A percentile compares a stretch with the other conserved stretches of the same genome.
phyloP scores from a whole-genome alignment of 2,113 vertebrate species.

The Vicugna pacos region DNA sequence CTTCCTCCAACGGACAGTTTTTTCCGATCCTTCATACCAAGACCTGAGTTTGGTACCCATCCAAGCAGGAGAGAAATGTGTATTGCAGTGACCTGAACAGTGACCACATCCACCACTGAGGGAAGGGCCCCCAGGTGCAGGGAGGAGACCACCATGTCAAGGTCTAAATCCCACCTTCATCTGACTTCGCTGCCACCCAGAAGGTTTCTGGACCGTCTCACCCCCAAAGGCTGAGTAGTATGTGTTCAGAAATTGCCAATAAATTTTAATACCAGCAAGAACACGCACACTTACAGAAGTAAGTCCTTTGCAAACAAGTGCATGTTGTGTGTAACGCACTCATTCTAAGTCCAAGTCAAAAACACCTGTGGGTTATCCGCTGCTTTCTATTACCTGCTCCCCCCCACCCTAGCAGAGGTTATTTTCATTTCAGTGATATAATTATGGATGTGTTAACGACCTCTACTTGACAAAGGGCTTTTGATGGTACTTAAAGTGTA shows the following conservation, averaged over 20 bases:
- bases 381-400: not conserved
- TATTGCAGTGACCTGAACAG: too few species aligned
- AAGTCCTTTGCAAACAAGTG: not conserved
- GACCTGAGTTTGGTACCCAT: too few species aligned
- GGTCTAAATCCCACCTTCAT: too few species aligned
- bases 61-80: too few species aligned
- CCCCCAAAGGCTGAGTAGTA: not conserved
- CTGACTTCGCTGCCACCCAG: too few species aligned
- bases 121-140: too few species aligned
- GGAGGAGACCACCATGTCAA: too few species aligned
- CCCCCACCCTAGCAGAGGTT: not conserved
- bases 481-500: not conserved
- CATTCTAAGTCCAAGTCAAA: not conserved
- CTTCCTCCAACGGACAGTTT: too few species aligned
- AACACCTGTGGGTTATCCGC: not conserved
- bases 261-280: not conserved
- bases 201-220: too few species aligned
- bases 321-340: not conserved
- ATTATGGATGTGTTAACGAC: not conserved
- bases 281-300: not conserved
- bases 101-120: too few species aligned
- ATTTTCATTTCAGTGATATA: not conserved
- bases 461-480: not conserved
- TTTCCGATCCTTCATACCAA: too few species aligned
- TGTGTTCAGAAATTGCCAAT: not conserved